Evolutionary conservation across 2,888 invertebrate species (phyloP), one percentile per base, ranked within the genome.

Genomic region (Carpatolechia fugitivella): DNA sequence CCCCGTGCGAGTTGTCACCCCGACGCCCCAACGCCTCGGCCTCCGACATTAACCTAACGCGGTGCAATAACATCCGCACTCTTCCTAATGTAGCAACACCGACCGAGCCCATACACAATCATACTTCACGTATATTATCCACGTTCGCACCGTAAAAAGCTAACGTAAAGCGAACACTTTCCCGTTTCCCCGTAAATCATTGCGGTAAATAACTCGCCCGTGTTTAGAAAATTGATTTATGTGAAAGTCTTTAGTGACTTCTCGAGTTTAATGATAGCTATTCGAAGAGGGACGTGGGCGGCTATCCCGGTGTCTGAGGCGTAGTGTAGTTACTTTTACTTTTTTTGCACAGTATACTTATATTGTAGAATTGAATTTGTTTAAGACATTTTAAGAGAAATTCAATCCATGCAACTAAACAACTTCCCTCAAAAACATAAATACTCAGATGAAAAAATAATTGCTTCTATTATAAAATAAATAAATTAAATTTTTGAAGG

Each of bases 151-250:
- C 65, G 66, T 65, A 70, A 71, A 68, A 72, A 66, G 64, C 56
- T 69, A 63, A 68, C 63, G 69, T 65, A 61, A 68, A 67, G 59
- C 63, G 60, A 65, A 66, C 69, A 75, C 69, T 77, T 78, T 72
- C 68, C 68, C 69, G 72, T 75, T 67, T 64, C 66, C 60, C 69
- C 74, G 69, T 82, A 83, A 82, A 83, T 82, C 78, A 81, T 68
- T 65, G 70, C 66, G 71, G 74, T 77, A 80, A 80, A 84, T 82
- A 82, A 81, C 77, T 76, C 72, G 66, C 63, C 64, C 64, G 63
- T 76, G 74, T 76, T 80, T 78, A 76, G 80, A 74, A 80, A 82
- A 80, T 82, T 81, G 81, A 86, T 85, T 85, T 83, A 84, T 77
- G 78, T 57, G 64, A 72, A 76, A 77, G 74, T 76, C 78, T 81